phyloP scores from a whole-genome alignment of 2,113 vertebrate genomes.

The Delphinus delphis region DNA sequence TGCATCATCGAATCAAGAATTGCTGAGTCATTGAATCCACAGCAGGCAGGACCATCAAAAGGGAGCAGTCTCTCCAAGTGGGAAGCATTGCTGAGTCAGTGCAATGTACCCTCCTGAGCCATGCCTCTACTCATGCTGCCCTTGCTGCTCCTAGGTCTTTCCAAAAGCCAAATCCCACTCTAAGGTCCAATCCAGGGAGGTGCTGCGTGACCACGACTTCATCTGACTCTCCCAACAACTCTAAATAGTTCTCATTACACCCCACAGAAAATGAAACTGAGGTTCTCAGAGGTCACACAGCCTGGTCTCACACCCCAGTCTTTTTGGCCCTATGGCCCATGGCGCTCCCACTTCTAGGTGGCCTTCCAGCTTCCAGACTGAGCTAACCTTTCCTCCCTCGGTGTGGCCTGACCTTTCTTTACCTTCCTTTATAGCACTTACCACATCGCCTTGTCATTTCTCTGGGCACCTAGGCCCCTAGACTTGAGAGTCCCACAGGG shows the following conservation, averaged over 20 bases:
- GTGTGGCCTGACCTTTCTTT: not conserved
- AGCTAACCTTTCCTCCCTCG: not conserved
- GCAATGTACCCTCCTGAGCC: not conserved
- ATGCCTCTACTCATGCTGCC: not conserved
- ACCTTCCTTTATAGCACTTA: not conserved
- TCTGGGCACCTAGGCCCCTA: not conserved
- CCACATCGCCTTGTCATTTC: not conserved
- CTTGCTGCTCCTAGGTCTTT: not conserved
- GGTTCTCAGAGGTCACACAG: not conserved
- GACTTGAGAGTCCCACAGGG: not conserved
- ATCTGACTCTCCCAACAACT: not conserved
- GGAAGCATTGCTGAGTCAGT: not conserved
- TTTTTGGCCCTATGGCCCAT: not conserved
- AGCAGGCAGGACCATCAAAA: not conserved
- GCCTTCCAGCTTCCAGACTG: not conserved
- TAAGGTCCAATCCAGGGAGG: not conserved
- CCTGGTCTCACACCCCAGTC: not conserved
- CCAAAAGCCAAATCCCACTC: not conserved
- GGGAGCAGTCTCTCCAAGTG: not conserved
- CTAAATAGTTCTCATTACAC: not conserved
- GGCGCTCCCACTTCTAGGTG: not conserved
- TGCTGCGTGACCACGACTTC: not conserved
- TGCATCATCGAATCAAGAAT: not conserved
- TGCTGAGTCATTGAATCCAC: conserved; percentile 2
- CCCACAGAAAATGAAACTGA: not conserved